Conservation (phyloP, 1,140 invertebrate genomes). For the Octopus bimaculoides region DNA sequence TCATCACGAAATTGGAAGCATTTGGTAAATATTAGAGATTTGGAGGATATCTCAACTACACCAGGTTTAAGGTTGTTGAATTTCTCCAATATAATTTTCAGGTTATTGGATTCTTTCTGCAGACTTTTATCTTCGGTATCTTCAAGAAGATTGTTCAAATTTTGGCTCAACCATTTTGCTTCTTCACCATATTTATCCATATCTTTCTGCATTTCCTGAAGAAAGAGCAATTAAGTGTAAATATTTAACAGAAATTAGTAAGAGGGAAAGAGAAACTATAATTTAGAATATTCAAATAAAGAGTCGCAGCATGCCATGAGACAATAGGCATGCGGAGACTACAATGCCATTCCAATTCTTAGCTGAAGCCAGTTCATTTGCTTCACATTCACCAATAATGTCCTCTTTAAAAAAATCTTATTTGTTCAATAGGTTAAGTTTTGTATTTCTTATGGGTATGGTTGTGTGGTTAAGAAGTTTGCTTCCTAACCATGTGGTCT, state of each 20-base stretch:
- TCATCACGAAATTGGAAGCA: slow-evolving; percentile 88
- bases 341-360: background rate
- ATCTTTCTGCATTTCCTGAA: slow-evolving; percentile 58
- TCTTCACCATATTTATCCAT: slow-evolving; percentile 85
- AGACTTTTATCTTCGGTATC: slow-evolving; percentile 79
- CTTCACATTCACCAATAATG: background rate
- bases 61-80: slow-evolving; percentile 83
- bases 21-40: slow-evolving; percentile 86
- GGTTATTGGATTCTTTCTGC: slow-evolving; percentile 67
- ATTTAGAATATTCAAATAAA: too few species aligned
- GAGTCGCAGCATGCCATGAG: background rate
- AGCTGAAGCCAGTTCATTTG: background rate
- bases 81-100: slow-evolving; percentile 75
- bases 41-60: slow-evolving; percentile 87
- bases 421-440: too few species aligned
- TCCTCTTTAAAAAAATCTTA: too few species aligned
- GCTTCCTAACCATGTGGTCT: too few species aligned
- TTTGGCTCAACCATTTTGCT: slow-evolving; percentile 92
- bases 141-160: slow-evolving; percentile 78
- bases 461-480: too few species aligned
- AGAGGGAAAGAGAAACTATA: background rate
- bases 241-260: background rate
- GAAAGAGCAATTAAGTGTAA: background rate
- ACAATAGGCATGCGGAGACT: background rate
- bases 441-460: too few species aligned